Base-by-base conservation (phyloP, 2,888 invertebrate genomes). In the Lithodes maja region DNA sequence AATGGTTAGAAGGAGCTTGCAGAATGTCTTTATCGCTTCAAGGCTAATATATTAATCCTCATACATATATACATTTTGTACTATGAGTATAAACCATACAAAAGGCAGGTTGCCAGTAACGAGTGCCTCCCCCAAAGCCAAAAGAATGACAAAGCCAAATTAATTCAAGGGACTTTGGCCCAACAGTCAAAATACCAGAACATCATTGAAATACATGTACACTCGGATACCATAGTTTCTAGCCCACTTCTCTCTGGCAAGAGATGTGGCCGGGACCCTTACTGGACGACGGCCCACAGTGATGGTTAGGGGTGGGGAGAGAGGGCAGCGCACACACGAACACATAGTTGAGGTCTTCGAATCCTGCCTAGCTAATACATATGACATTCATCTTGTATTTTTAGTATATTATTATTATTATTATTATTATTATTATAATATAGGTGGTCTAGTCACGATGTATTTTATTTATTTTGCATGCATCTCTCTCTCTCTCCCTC, bases 151-250 rank as follows among this genome's bases (percentile, higher is more conserved):
- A 33, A 33, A 33, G 33, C 33, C 33, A 33, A 33, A 33, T 33
- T 33, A 33, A 33, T 33, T 33, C 33, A 33, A 33, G 33, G 33
- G 0, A 33, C 33, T 33, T 33, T 33, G 33, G 33, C 33, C 33
- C 33, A 33, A 33, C 33, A 33, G 33, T 33, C 33, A 33, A 33
- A 33, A 33, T 33, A 33, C 33, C 33, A 33, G 33, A 33, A 33
- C 33, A 33, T 33, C 33, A 33, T 33, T 33, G 33, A 33, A 33
- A 33, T 33, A 0, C 33, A 33, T 71, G 71, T 71, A 71, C 71
- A 71, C 71, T 71, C 71, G 12, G 17, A 71, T 71, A 71, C 12
- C 71, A 71, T 71, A 71, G n/a, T 71, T n/a, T n/a, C 71, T 71
- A 71, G 71, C 71, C 71, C 71, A 71, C 71, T n/a, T n/a, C 12